Conservation (phyloP, 2,797 vertebrate species). For the Sebastes goodei region DNA sequence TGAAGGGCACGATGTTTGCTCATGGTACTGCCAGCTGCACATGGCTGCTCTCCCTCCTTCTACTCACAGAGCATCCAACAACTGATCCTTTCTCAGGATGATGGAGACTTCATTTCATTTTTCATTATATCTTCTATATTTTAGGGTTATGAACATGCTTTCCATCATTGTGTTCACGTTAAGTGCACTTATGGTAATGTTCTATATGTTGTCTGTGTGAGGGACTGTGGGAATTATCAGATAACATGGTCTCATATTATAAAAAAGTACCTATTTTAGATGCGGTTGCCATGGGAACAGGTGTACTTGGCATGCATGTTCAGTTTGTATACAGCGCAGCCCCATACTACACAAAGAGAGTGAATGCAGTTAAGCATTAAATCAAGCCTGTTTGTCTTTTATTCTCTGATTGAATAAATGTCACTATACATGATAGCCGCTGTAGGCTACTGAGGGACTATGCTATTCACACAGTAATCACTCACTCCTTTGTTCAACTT, state of each 20-base stretch:
- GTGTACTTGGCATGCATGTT: slow-evolving; percentile 17
- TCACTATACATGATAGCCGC: neutral
- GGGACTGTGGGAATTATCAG: slow-evolving; percentile 66
- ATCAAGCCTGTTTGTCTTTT: slow-evolving; percentile 15
- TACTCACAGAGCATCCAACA: neutral
- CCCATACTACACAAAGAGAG: neutral
- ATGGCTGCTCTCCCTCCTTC: slow-evolving; percentile 23
- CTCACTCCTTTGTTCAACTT: neutral
- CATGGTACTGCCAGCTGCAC: slow-evolving; percentile 67
- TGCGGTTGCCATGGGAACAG: slow-evolving; percentile 48
- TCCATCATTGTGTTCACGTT: slow-evolving; percentile 34
- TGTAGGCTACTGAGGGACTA: too few species aligned
- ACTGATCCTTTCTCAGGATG: slow-evolving; percentile 34
- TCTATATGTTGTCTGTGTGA: slow-evolving; percentile 17
- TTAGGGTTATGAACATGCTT: neutral
- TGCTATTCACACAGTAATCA: neutral
- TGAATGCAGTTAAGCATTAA: neutral
- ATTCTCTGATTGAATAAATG: neutral
- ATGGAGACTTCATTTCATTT: slow-evolving; percentile 17
- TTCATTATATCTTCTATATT: neutral
- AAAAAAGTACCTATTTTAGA: slow-evolving; percentile 26
- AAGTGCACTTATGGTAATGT: neutral
- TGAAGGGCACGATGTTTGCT: slow-evolving; percentile 69
- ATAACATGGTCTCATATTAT: slow-evolving; percentile 38
- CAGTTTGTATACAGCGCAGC: neutral